phyloP scores from a whole-genome alignment of 2,797 vertebrate genomes.

The Pogoniulus pusillus region DNA sequence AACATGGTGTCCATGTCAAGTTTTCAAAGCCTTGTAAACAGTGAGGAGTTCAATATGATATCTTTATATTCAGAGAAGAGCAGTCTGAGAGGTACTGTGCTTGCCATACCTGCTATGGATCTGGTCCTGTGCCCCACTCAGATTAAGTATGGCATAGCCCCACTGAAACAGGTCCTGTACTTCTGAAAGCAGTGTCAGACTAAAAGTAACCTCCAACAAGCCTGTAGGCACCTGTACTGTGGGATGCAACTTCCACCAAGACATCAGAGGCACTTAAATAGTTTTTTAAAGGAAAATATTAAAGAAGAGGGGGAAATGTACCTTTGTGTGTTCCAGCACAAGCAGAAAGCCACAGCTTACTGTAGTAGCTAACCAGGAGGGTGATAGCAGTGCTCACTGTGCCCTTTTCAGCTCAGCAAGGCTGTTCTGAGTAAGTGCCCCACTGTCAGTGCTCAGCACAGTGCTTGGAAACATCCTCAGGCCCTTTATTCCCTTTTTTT shows the following conservation, averaged over 20 bases:
- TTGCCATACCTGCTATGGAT: not conserved
- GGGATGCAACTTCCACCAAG: not conserved
- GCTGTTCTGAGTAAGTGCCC: not conserved
- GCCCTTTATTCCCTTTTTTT: not conserved
- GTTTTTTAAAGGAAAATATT: not conserved
- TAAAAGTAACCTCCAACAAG: not conserved
- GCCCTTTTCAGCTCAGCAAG: not conserved
- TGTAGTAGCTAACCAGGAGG: not conserved
- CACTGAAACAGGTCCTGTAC: not conserved
- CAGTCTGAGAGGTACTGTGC: not conserved
- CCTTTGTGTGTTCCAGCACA: not conserved
- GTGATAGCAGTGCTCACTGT: accelerated
- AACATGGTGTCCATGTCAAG: not conserved
- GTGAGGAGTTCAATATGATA: not conserved
- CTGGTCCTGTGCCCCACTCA: accelerated
- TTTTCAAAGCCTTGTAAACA: not conserved
- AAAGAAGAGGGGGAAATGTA: not conserved
- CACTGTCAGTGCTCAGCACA: not conserved
- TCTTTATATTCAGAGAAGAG: not conserved
- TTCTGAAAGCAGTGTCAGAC: not conserved
- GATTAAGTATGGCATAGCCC: not conserved
- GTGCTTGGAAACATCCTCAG: not conserved
- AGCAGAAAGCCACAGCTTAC: not conserved
- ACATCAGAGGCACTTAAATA: not conserved
- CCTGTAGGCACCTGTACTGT: accelerated